A percentile compares a stretch with the other conserved stretches of the same genome.
Conservation (phyloP, 2,797 vertebrate species). For the Enteromius afrohamiltoni region DNA sequence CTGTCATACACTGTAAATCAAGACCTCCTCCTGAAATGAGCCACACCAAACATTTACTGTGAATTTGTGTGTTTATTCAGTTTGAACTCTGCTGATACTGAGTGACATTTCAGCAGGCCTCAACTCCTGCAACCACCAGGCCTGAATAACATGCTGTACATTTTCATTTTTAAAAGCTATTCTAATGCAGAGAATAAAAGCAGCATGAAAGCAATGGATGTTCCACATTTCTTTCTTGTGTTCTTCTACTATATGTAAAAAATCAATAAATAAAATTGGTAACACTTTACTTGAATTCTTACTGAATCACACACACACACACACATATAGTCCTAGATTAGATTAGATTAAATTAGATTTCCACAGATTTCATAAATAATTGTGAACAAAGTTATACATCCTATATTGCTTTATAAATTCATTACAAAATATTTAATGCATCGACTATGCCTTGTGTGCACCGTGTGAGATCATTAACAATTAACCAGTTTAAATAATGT, state of each 20-base stretch:
- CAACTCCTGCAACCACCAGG: background rate
- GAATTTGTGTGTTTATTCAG: background rate
- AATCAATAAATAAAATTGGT: background rate
- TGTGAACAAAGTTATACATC: too few species aligned
- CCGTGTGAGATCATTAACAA: too few species aligned
- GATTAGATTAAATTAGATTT: too few species aligned
- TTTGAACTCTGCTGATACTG: background rate
- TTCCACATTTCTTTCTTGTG: background rate
- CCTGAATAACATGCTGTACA: background rate
- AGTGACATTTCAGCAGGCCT: background rate
- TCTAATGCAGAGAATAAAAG: background rate
- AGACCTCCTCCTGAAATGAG: background rate
- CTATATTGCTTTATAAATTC: too few species aligned
- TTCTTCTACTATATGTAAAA: background rate
- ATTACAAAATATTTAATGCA: too few species aligned
- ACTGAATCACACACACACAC: too few species aligned
- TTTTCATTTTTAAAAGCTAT: background rate
- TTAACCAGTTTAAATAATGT: too few species aligned
- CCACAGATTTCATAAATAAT: too few species aligned
- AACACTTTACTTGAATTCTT: background rate
- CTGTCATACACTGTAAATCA: slow-evolving; percentile 21
- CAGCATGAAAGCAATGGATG: background rate
- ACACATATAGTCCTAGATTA: too few species aligned
- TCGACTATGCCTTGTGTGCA: too few species aligned
- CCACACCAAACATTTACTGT: background rate